Base-by-base conservation (phyloP, 2,888 invertebrate genomes). In the Dasypogon diadema region DNA sequence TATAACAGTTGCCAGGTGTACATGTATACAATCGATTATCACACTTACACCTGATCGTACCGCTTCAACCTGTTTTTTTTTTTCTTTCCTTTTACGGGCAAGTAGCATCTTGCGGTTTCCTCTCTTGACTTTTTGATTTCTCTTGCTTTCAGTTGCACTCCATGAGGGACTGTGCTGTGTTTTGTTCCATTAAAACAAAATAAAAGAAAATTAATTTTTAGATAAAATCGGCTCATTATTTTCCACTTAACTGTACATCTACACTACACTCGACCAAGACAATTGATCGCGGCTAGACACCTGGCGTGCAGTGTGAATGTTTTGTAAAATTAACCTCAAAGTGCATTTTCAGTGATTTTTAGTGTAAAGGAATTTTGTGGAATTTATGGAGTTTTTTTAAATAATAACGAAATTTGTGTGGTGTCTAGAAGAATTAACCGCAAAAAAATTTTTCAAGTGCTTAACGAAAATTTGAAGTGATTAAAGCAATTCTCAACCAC, bases 201-300 rank as follows among this genome's bases (percentile, higher is more conserved):
- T 8, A 30, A 8, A 30, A 30, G 30, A 30, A 5, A 30, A 5
- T 30, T 30, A n/a, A n/a, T 51, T 21, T 60, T 18, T 37, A 12
- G 8, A 24, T 30, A 30, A 58, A 30, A 24, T 30, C 26, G 24
- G 16, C 24, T 16, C 16, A 58, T 58, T 58, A 30, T n/a, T 30
- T 58, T 58, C 55, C 58, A 58, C 16, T 58, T 30, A 58, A 24
- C 58, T 58, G 58, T 30, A 58, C 24, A 30, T 58, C 26, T 30
- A 30, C 3, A 30, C 26, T 30, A 30, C 3, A 30, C 3, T 30
- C 30, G 30, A 5, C 30, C 8, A 30, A 30, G 30, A 5, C 3
- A 30, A 5, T 8, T 3, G 30, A 30, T 30, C 30, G 30, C 30
- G 8, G 30, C 30, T 30, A 8, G 4, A 30, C 30, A 30, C 30